Evolutionary conservation across 2,888 invertebrate genomes (phyloP), one percentile per base, ranked within the genome.

Genomic region (Papilio elwesi): DNA sequence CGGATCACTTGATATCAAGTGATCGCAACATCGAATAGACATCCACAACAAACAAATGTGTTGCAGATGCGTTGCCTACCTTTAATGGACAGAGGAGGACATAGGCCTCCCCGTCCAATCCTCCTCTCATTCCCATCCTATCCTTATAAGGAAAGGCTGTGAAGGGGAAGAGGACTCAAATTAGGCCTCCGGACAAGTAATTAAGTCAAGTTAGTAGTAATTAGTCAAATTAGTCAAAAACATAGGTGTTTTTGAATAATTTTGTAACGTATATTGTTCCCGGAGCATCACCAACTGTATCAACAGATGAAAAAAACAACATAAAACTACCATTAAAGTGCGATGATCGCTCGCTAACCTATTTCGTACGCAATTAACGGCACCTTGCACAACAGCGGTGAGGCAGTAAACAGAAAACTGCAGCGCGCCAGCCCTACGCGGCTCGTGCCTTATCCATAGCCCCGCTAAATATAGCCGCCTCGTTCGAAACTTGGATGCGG

Each of bases 391-490:
- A 74, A 73, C 62, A 64, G 48, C 64, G 48, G 38, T 13, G 36
- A 53, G 16, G 15, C 43, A 47, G 11, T 4, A 43, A 43, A 11
- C 36, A 36, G 70, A 64, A 53, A 72, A 72, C 57, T n/a, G 26
- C 48, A 43, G 63, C 51, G 66, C 55, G 68, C 70, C 64, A 73
- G 73, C 73, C 73, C 73, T 73, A 74, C 62, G 8, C 64, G 48
- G 59, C 55, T 11, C 64, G 67, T 74, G 71, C 64, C 48, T 73
- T 65, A 53, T 51, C 43, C 73, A 52, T 76, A 73, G 26, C 26
- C 26, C 79, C 71, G 77, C 78, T 85, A 86, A 84, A 84, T 87
- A 85, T 83, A 80, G 78, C 80, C 75, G 76, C 76, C 4, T 43
- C 43, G 73, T 64, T 43, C 51, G 73, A 82, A 81, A 74, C 74